phyloP scores from a whole-genome alignment of 2,113 vertebrate species.

The Triplophysa tibetana region DNA sequence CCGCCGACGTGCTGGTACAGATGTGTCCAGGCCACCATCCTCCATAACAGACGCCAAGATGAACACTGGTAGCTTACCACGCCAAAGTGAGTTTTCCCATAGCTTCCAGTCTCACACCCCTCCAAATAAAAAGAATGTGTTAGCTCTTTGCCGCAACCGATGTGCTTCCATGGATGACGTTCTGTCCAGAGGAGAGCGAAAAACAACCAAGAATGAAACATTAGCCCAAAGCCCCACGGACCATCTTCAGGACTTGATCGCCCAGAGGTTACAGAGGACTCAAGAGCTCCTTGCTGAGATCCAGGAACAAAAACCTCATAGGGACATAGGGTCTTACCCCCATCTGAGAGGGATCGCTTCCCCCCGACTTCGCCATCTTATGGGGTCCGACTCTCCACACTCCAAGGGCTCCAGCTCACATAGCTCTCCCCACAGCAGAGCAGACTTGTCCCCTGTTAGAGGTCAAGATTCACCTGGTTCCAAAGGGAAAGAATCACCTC shows the following conservation, averaged over 20 bases:
- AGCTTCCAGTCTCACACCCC: slow-evolving; percentile 78
- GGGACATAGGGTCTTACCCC: slow-evolving; percentile 34
- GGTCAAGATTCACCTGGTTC: slow-evolving; percentile 67
- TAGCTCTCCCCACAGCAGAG: slow-evolving; percentile 55
- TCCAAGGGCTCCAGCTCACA: slow-evolving; percentile 68
- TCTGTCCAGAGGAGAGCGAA: slow-evolving; percentile 74
- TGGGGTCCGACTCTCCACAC: slow-evolving; percentile 40
- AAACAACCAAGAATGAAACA: slow-evolving; percentile 51
- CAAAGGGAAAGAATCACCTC: slow-evolving; percentile 67
- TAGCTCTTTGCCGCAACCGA: slow-evolving; percentile 78
- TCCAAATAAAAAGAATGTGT: slow-evolving; percentile 82
- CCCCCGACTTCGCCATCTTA: slow-evolving; percentile 39
- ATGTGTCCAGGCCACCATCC: slow-evolving; percentile 64
- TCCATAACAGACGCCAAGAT: slow-evolving; percentile 61
- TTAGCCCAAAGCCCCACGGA: slow-evolving; percentile 73
- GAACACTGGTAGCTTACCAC: slow-evolving; percentile 73
- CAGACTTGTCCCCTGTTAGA: slow-evolving; percentile 57
- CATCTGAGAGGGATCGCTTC: slow-evolving; percentile 44
- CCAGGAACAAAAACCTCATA: slow-evolving; percentile 70
- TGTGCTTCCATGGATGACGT: slow-evolving; percentile 93
- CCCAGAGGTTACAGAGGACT: slow-evolving; percentile 90
- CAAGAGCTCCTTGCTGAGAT: slow-evolving; percentile 92
- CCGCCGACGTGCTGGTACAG: slow-evolving; percentile 80
- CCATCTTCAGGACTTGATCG: slow-evolving; percentile 89
- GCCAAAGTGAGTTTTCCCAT: slow-evolving; percentile 66